These are phyloP conservation scores for Mionectes macconnelli DNA, from an alignment of 2,113 vertebrate genomes.

Conservation along the genomic window DNA sequence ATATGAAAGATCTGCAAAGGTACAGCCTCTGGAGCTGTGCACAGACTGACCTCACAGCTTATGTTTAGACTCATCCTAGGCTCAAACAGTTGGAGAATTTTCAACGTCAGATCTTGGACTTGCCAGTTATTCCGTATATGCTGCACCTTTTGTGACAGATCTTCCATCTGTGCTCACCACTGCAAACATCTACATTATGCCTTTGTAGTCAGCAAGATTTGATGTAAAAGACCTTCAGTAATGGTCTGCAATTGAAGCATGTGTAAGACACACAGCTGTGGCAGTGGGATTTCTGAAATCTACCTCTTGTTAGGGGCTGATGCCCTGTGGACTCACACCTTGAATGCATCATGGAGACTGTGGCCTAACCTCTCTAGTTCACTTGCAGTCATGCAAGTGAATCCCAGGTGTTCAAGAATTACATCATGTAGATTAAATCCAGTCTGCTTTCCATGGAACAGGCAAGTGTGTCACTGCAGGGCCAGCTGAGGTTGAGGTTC, in stretches of 20 bases:
- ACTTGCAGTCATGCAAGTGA: background rate
- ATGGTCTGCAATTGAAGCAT: background rate
- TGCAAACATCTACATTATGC: background rate
- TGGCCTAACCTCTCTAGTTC: background rate
- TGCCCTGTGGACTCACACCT: background rate
- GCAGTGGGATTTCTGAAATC: background rate
- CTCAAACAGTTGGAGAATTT: background rate
- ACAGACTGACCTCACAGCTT: background rate
- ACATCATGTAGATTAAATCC: background rate
- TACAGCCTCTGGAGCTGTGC: background rate
- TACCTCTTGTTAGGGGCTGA: accelerated
- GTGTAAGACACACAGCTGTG: background rate
- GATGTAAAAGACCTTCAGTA: background rate
- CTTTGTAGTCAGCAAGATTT: background rate
- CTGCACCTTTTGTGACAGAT: background rate
- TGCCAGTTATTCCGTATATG: background rate
- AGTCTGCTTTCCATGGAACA: background rate
- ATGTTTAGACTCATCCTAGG: background rate
- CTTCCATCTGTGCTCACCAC: background rate
- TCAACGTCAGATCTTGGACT: background rate
- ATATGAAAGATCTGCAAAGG: background rate
- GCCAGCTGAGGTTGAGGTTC: background rate
- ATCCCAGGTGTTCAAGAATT: background rate
- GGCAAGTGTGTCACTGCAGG: background rate
- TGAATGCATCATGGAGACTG: accelerated